These are phyloP conservation scores for Serripes groenlandicus DNA, from an alignment of 2,888 invertebrate genomes.

Conservation along the genomic window DNA sequence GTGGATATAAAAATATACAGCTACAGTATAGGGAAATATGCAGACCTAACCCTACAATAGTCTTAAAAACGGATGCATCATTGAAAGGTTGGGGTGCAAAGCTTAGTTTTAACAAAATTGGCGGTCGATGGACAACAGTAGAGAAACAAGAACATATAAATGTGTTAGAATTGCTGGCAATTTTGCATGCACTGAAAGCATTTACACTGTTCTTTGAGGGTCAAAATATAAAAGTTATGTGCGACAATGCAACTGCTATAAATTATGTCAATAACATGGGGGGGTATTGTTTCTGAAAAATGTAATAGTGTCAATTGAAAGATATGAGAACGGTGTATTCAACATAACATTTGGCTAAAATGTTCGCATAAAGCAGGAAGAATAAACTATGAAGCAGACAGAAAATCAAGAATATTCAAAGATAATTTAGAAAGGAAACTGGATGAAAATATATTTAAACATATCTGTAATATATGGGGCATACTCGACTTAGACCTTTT, in stretches of 20 bases:
- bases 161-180: slow-evolving; percentile 26
- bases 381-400: slow-evolving; percentile 10
- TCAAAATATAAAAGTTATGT: slow-evolving; percentile 11
- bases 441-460: slow-evolving; percentile 1
- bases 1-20: slow-evolving; percentile 48
- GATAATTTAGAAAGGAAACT: slow-evolving; percentile 42
- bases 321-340: slow-evolving; percentile 24
- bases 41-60: slow-evolving; percentile 12
- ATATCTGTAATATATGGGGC: slow-evolving; percentile 12
- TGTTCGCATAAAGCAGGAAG: slow-evolving; percentile 9
- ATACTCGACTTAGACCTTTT: slow-evolving; percentile 37
- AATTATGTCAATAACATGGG: too few relatives aligned
- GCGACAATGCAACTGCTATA: slow-evolving; percentile 1
- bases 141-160: slow-evolving; percentile 24
- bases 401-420: slow-evolving; percentile 22
- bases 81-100: slow-evolving; percentile 11
- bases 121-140: slow-evolving; percentile 14
- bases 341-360: slow-evolving; percentile 17
- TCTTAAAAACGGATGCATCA: slow-evolving; percentile 13
- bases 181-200: slow-evolving; percentile 22
- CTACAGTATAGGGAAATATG: slow-evolving; percentile 27
- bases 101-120: slow-evolving; percentile 4
- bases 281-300: too few relatives aligned
- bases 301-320: slow-evolving; percentile 29
- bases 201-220: neutral